A percentile compares a stretch with the other conserved stretches of the same genome.
These are phyloP conservation scores for Smittia sp. DNA, from an alignment of 2,888 invertebrate genomes.

Conservation along the genomic window DNA sequence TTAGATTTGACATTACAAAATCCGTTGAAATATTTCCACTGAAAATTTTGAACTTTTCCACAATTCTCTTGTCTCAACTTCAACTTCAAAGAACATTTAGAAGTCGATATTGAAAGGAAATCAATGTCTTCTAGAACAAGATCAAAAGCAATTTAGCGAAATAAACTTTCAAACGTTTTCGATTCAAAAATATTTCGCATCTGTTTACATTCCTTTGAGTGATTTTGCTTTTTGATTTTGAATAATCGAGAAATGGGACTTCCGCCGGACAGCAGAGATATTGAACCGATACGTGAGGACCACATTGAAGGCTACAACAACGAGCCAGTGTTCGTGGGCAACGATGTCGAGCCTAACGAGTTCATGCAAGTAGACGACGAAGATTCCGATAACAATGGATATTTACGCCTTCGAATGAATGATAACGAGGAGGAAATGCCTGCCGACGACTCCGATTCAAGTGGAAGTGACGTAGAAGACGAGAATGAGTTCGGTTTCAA, in stretches of 20 bases:
- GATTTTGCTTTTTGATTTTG: no score
- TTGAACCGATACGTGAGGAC: not conserved
- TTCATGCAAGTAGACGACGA: not conserved
- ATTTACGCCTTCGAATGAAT: not conserved
- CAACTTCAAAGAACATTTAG: no score
- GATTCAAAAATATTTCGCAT: no score
- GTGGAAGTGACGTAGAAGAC: conserved; percentile 12
- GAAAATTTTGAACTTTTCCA: no score
- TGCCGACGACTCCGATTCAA: not conserved
- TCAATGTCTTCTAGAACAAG: no score
- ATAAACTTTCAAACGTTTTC: no score
- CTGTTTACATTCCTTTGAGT: no score
- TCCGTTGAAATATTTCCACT: no score
- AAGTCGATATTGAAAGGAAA: no score
- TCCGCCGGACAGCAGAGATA: not conserved
- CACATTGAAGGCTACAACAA: not conserved
- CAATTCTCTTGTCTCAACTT: no score
- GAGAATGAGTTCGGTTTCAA: conserved; percentile 14
- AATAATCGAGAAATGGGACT: not conserved
- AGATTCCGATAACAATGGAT: conserved; percentile 5
- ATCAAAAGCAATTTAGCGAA: no score
- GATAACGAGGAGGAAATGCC: conserved; percentile 16
- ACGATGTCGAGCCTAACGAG: not conserved
- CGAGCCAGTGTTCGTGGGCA: not conserved
- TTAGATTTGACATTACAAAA: no score